Base-by-base conservation (phyloP, 2,888 invertebrate species). In the Scaptomyza polygonia region DNA sequence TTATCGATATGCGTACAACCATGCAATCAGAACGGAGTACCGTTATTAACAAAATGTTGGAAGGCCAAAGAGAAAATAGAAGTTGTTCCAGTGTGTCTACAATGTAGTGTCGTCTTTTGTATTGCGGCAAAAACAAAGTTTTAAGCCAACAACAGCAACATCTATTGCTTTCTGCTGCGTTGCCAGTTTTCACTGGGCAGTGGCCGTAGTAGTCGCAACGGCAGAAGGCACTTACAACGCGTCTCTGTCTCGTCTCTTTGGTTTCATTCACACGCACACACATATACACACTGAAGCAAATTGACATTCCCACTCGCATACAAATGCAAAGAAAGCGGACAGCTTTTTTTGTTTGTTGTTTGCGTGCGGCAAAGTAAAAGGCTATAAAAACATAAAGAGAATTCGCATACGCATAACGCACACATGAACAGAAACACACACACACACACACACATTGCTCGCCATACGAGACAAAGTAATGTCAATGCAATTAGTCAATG, bases 401-500 rank as follows among this genome's bases (percentile, higher is more conserved):
- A 72, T 74, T 72, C 62, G 67, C 66, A 49, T 61, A 29, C 59
- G 63, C 43, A 40, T 47, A 52, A 29, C 59, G 63, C 43, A 40
- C 52, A 52, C 27, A 14, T 14, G 14, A 36, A 64, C 64, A 45
- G 4, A 29, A 49, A 51, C 54, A 36, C 49, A 58, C 27, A 49
- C 30, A 49, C 21, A 59, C n/a, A n/a, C n/a, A n/a, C 5, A 27
- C 6, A 30, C 12, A 30, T 18, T 18, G 32, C 9, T 18, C 18
- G 32, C 18, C 11, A 59, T 16, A 21, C 57, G 70, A 70, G 64
- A 64, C 79, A 87, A 86, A 73, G 80, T 87, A 88, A 86, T 88
- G 78, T 88, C 88, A 86, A 83, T 88, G 88, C 79, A 89, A 88
- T 85, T 88, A 86, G 82, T 88, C 80, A 88, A 79, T 84, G 85